These are phyloP conservation scores for Columbina picui DNA, from an alignment of 2,113 vertebrate species.

Conservation along the genomic window DNA sequence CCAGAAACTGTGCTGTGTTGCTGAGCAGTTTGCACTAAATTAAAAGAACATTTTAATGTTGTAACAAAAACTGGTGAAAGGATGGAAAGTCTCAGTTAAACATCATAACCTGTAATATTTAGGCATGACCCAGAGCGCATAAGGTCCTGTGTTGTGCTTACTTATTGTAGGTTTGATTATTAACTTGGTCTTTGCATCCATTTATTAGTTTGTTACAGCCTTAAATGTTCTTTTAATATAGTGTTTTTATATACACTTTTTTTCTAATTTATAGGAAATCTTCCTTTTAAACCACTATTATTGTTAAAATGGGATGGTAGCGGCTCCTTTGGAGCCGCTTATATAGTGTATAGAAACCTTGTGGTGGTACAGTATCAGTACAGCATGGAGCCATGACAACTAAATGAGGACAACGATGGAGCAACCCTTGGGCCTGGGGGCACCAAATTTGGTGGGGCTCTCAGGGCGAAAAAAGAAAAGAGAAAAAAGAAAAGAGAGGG, in stretches of 20 bases:
- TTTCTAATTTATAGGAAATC: slow-evolving; percentile 70
- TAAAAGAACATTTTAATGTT: slow-evolving; percentile 60
- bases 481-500: slow-evolving; percentile 59
- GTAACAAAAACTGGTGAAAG: slow-evolving; percentile 54
- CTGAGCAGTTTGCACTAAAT: slow-evolving; percentile 46
- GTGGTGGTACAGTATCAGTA: slow-evolving; percentile 61
- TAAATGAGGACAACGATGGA: slow-evolving; percentile 69
- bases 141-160: slow-evolving; percentile 47
- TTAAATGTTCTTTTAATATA: slow-evolving; percentile 69
- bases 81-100: slow-evolving; percentile 41
- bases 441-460: slow-evolving; percentile 63
- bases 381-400: slow-evolving; percentile 59
- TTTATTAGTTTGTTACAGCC: slow-evolving; percentile 63
- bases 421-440: slow-evolving; percentile 55
- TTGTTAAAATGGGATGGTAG: slow-evolving; percentile 62
- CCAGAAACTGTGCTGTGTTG: not conserved
- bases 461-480: slow-evolving; percentile 61
- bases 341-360: slow-evolving; percentile 55
- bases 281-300: slow-evolving; percentile 54
- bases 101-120: slow-evolving; percentile 54
- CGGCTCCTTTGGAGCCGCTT: slow-evolving; percentile 51
- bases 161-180: slow-evolving; percentile 52
- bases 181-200: slow-evolving; percentile 60
- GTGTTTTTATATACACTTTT: slow-evolving; percentile 69
- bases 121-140: slow-evolving; percentile 8